A percentile compares a stretch with the other conserved stretches of the same genome.
phyloP scores from a whole-genome alignment of 64 coral and sea anemone species.

The Montipora cactus region DNA sequence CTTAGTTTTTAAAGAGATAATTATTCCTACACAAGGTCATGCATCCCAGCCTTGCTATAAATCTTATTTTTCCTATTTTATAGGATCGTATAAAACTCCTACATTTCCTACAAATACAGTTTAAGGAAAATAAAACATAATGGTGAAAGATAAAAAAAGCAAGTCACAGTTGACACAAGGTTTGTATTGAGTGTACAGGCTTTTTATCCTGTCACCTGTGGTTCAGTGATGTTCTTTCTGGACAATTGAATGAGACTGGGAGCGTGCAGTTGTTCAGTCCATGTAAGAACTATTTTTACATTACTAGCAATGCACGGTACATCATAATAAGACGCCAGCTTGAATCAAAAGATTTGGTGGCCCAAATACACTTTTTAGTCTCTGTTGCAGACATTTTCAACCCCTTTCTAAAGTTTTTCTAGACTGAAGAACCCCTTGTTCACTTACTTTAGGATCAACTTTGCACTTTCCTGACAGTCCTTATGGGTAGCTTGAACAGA shows the following conservation, averaged over 20 bases:
- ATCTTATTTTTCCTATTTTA: constrained; percentile 42
- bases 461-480: constrained; percentile 41
- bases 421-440: constrained; percentile 63
- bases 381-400: constrained; percentile 63
- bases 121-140: neutral
- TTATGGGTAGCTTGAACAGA: constrained; percentile 77
- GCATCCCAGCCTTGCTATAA: constrained; percentile 7
- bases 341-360: constrained; percentile 39
- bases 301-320: constrained; percentile 15
- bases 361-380: constrained; percentile 64
- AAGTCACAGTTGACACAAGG: neutral
- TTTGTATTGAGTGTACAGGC: neutral
- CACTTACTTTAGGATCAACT: constrained; percentile 75
- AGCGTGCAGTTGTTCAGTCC: neutral
- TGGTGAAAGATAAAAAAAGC: no score
- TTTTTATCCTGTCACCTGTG: constrained; percentile 12
- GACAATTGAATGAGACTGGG: neutral
- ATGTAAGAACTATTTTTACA: neutral
- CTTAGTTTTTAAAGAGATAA: constrained; percentile 38
- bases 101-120: constrained; percentile 37
- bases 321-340: constrained; percentile 45
- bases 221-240: constrained; percentile 15
- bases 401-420: constrained; percentile 55
- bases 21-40: constrained; percentile 51
- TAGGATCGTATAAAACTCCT: constrained; percentile 45